phyloP scores from a whole-genome alignment of 2,113 vertebrate species.

The Oenanthe melanoleuca region DNA sequence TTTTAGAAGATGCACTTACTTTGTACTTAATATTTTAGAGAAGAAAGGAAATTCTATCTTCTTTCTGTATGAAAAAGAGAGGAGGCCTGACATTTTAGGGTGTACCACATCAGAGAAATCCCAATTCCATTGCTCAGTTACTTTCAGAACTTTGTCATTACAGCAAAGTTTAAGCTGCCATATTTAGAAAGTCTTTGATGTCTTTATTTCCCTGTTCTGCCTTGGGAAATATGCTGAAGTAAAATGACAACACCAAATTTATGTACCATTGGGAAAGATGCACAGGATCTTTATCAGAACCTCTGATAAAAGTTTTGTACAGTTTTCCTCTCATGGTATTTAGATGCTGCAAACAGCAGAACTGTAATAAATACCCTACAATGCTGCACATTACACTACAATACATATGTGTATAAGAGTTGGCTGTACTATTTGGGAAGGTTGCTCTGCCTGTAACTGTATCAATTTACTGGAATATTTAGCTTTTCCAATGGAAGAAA shows the following conservation, averaged over 20 bases:
- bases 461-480: background rate
- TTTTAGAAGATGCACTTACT: background rate
- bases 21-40: background rate
- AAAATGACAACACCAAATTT: background rate
- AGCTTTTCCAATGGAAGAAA: background rate
- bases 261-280: background rate
- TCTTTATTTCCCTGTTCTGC: background rate
- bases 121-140: background rate
- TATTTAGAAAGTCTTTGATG: slow-evolving; percentile 6
- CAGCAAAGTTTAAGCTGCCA: background rate
- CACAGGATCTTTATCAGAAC: background rate
- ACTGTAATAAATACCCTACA: background rate
- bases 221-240: background rate
- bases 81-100: background rate
- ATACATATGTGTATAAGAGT: background rate
- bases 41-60: background rate
- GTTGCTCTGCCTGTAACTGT: background rate
- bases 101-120: background rate
- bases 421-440: background rate
- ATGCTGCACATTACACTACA: fast-evolving
- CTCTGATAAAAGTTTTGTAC: background rate
- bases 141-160: background rate
- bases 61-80: background rate
- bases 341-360: background rate
- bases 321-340: background rate